Evolutionary conservation across 2,797 vertebrate genomes (phyloP), one percentile per base, ranked within the genome.

Genomic region (Scolopax rusticola): DNA sequence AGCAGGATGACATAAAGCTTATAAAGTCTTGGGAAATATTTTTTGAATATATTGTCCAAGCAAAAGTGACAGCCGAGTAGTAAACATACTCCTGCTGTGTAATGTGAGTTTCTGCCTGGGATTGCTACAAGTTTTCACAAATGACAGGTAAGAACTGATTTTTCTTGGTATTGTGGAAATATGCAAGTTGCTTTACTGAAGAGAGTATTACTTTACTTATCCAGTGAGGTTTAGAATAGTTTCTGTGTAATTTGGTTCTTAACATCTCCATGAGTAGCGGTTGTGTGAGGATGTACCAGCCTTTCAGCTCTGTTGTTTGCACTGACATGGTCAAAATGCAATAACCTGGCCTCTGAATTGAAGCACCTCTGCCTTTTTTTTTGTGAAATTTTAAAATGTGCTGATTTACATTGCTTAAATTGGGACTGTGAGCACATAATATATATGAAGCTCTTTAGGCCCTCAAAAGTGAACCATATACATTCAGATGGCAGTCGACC

Each of bases 21-120:
- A 53, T 50, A 84, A 88, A 92, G 56, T 50, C 48, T 74, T 54
- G 33, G 28, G 27, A 87, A 87, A 47, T 79, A 68, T 64, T 84
- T 93, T 92, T 94, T 93, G 24, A 25, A 15, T 80, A 38, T 69
- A 50, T 84, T 84, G 80, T 89, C 80, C 94, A 89, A 95, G 74
- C 38, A 91, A 45, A 51, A 90, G n/a, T 51, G 38, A 41, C 45
- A 74, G 24, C 4, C 17, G 75, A 56, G 32, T 11, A 12, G 53
- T 79, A 93, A 91, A 90, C 27, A 77, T 24, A 15, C 12, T 86
- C 53, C 54, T 28, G 41, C 56, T 77, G 43, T 60, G 32, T 70
- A 73, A 59, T 41, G 77, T 76, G 67, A 67, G 38, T 87, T 93
- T 84, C 54, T 90, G 40, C 38, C 70, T 79, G 48, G 45, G 13